These are phyloP conservation scores for Caenorhabditis remanei DNA, from an alignment of 1,140 invertebrate species.

Conservation along the genomic window DNA sequence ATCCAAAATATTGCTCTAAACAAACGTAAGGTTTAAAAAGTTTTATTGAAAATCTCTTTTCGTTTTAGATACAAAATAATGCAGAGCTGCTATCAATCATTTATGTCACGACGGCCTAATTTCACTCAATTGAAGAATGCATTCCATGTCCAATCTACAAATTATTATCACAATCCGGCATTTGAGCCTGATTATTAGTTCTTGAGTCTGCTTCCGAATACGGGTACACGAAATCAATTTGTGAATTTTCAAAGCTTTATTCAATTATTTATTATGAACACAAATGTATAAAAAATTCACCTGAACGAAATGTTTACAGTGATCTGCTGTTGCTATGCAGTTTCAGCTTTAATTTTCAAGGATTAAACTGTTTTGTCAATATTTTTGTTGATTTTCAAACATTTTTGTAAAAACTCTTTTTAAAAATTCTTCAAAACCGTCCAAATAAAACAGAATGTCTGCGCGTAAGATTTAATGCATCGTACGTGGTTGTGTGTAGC, in stretches of 20 bases:
- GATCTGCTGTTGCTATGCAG: too few species aligned
- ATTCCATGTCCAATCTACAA: slow-evolving; percentile 31
- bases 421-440: too few species aligned
- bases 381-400: too few species aligned
- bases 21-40: slow-evolving; percentile 50
- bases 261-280: too few species aligned
- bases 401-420: too few species aligned
- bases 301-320: too few species aligned
- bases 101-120: slow-evolving; percentile 30
- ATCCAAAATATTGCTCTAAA: slow-evolving; percentile 63
- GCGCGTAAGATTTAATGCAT: too few species aligned
- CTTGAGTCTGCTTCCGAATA: not conserved
- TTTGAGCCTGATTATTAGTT: slow-evolving; percentile 37
- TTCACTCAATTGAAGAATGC: slow-evolving; percentile 56
- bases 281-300: too few species aligned
- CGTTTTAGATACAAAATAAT: slow-evolving; percentile 59
- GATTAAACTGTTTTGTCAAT: too few species aligned
- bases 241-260: not conserved
- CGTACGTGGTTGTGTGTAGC: too few species aligned
- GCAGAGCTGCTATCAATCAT: slow-evolving; percentile 57
- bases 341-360: too few species aligned
- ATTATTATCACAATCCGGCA: slow-evolving; percentile 40
- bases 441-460: too few species aligned
- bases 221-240: not conserved
- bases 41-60: not conserved